phyloP scores from a whole-genome alignment of 92 coral and sea anemone species.

The Nematostella vectensis region DNA sequence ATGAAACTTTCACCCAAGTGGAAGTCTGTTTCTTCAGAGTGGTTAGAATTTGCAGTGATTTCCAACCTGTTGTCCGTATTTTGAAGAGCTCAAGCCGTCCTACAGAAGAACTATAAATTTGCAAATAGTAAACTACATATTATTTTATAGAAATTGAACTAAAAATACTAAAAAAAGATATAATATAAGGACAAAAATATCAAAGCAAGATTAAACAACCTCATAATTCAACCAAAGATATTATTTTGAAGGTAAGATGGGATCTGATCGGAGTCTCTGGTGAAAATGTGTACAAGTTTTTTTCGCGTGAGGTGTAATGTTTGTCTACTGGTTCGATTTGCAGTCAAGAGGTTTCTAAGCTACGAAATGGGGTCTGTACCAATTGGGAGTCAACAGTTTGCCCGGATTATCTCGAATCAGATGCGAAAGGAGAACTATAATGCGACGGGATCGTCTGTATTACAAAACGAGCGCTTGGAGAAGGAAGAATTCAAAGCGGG shows the following conservation, averaged over 20 bases:
- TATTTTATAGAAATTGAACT: not conserved
- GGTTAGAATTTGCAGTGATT: constrained; percentile 56
- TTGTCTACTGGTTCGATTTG: not conserved
- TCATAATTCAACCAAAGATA: too few species aligned
- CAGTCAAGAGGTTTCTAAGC: too few species aligned
- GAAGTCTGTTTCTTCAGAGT: constrained; percentile 43
- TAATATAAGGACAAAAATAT: not conserved
- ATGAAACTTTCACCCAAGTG: constrained; percentile 3
- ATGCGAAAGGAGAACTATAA: not conserved
- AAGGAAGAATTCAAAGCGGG: not conserved
- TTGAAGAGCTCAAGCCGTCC: not conserved
- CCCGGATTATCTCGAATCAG: constrained; percentile 13
- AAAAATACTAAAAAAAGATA: too few species aligned
- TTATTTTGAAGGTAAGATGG: too few species aligned
- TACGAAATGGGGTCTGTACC: constrained; percentile 24
- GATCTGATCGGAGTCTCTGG: too few species aligned
- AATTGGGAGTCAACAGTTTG: constrained; percentile 16
- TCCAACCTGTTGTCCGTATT: constrained; percentile 32
- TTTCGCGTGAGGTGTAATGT: not conserved
- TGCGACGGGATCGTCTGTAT: not conserved
- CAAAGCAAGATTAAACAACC: too few species aligned
- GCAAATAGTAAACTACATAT: not conserved
- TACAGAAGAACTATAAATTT: not conserved
- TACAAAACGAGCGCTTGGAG: too few species aligned
- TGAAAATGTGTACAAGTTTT: not conserved